Evolutionary conservation across 2,797 vertebrate species (phyloP).

Genomic region (Chanos chanos): DNA sequence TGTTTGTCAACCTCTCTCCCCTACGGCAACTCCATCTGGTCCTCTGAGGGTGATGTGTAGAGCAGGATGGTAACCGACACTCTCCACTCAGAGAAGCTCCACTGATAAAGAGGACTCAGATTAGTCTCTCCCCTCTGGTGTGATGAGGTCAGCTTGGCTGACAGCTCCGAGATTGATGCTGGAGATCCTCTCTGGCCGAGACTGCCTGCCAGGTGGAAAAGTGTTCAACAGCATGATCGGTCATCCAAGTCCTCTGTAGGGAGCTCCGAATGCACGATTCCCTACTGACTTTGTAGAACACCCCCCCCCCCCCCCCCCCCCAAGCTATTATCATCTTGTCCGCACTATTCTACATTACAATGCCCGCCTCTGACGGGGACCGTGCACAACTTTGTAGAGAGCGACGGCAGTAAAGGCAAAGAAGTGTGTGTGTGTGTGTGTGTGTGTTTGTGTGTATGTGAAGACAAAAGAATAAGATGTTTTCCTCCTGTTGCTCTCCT

Average conservation of each 20-base stretch:
- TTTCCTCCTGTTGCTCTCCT: constrained; percentile 30
- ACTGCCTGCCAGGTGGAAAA: constrained; percentile 44
- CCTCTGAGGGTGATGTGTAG: constrained; percentile 52
- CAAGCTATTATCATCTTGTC: constrained; percentile 1
- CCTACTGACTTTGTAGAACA: constrained; percentile 22
- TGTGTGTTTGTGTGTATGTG: constrained; percentile 7
- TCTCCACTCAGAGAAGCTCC: constrained; percentile 18
- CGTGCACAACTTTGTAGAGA: too few relatives aligned
- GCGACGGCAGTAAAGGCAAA: too few relatives aligned
- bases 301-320: not conserved
- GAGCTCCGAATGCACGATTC: constrained; percentile 33
- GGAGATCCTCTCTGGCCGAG: constrained; percentile 52
- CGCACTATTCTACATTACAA: not conserved
- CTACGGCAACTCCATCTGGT: constrained; percentile 48
- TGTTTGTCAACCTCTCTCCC: constrained; percentile 37
- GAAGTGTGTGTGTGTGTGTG: too few relatives aligned
- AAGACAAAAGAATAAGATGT: constrained; percentile 14
- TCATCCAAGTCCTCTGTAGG: constrained; percentile 58
- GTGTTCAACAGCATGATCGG: constrained; percentile 58
- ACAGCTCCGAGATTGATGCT: constrained; percentile 66
- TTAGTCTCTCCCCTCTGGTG: constrained; percentile 39
- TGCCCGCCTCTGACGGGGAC: too few relatives aligned
- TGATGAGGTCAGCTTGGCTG: constrained; percentile 53
- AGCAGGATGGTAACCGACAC: constrained; percentile 55
- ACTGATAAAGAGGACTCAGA: constrained; percentile 47